phyloP scores from a whole-genome alignment of 2,797 vertebrate genomes.

The Amphiprion clarkii region DNA sequence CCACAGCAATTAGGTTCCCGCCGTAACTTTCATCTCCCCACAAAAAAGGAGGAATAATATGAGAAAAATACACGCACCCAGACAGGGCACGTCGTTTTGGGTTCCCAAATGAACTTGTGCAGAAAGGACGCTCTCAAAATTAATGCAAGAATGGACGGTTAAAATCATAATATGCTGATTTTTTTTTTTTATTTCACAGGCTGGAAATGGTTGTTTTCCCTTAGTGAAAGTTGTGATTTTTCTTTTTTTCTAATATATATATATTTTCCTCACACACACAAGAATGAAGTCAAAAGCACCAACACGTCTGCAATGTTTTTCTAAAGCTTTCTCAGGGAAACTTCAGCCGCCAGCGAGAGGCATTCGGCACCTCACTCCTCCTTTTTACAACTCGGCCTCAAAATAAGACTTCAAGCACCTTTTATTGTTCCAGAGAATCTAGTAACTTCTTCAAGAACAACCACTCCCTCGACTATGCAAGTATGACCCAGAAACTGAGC shows the following conservation, averaged over 20 bases:
- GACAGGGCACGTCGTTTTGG: slow-evolving; percentile 53
- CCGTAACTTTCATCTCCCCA: slow-evolving; percentile 85
- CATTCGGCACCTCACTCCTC: slow-evolving; percentile 18
- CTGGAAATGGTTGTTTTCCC: not conserved
- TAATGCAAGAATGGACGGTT: not conserved
- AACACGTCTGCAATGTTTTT: slow-evolving; percentile 18
- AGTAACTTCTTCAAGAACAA: slow-evolving; percentile 60
- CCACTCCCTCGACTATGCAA: slow-evolving; percentile 63
- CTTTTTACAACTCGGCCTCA: slow-evolving; percentile 49
- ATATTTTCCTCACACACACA: slow-evolving; percentile 8
- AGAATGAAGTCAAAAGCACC: slow-evolving; percentile 17
- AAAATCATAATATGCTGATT: not conserved
- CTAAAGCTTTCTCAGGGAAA: slow-evolving; percentile 32
- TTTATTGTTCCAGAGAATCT: slow-evolving; percentile 74
- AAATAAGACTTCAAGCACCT: slow-evolving; percentile 66
- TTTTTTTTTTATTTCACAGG: not conserved
- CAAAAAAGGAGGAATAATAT: slow-evolving; percentile 79
- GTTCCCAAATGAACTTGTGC: slow-evolving; percentile 44
- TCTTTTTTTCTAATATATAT: not conserved
- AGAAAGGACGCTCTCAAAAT: slow-evolving; percentile 26
- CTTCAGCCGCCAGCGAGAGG: slow-evolving; percentile 33
- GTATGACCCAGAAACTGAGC: slow-evolving; percentile 28
- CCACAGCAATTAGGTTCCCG: slow-evolving; percentile 86
- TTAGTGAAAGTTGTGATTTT: not conserved
- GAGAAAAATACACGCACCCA: slow-evolving; percentile 66